phyloP scores from a whole-genome alignment of 2,888 invertebrate species.

The Campoplex nolae region DNA sequence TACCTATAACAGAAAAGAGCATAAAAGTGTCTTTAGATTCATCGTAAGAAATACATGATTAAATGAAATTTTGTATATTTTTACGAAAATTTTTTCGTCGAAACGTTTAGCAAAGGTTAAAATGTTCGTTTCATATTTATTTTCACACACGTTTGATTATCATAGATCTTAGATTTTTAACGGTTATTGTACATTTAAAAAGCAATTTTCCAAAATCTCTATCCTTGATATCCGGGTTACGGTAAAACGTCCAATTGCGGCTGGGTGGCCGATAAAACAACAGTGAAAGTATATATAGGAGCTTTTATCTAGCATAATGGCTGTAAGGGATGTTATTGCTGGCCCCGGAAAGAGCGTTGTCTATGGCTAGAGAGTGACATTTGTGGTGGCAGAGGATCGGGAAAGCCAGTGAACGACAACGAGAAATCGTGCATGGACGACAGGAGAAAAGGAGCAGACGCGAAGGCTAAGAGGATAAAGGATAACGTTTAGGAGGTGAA shows the following conservation, averaged over 20 bases:
- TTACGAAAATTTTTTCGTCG: background rate
- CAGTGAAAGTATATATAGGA: background rate
- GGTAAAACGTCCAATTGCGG: background rate
- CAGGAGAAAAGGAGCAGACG: constrained; percentile 33
- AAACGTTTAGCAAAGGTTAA: background rate
- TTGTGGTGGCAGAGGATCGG: constrained; percentile 18
- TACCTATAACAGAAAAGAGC: constrained; percentile 52
- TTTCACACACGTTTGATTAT: background rate
- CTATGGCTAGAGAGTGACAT: constrained; percentile 56
- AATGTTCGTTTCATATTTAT: background rate
- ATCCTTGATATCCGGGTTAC: background rate
- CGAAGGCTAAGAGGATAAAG: constrained; percentile 55
- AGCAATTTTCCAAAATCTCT: background rate
- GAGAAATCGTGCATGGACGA: constrained; percentile 41
- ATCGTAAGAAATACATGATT: background rate
- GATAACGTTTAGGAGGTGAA: constrained; percentile 55
- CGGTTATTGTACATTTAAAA: background rate
- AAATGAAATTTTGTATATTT: constrained; percentile 9
- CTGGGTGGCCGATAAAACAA: constrained; percentile 26
- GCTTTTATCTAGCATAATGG: constrained; percentile 51
- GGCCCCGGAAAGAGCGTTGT: constrained; percentile 49
- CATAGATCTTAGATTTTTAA: background rate
- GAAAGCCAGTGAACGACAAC: constrained; percentile 44
- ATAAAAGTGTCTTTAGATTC: constrained; percentile 15
- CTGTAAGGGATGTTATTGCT: constrained; percentile 18